A percentile compares a stretch with the other conserved stretches of the same genome.
Conservation (phyloP, 2,797 vertebrate genomes). For the Coreius guichenoti region DNA sequence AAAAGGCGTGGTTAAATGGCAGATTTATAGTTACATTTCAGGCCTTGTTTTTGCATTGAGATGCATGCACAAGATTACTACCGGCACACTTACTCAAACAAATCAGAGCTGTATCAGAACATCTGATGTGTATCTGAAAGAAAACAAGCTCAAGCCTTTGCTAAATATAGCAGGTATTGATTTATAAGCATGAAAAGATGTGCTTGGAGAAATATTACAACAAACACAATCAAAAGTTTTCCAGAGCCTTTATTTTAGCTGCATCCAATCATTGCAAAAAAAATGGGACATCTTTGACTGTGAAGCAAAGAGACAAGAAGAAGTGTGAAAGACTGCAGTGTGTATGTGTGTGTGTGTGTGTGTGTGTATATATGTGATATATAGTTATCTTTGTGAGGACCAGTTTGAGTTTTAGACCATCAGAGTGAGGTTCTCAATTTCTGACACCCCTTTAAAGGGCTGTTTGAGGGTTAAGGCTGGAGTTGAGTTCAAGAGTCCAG, state of each 20-base stretch:
- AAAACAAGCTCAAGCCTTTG: neutral
- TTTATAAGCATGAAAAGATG: slow-evolving; percentile 28
- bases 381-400: neutral
- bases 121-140: slow-evolving; percentile 5
- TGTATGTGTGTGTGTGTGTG: neutral
- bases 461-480: too few species aligned
- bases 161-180: slow-evolving; percentile 39
- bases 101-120: slow-evolving; percentile 5
- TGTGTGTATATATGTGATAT: too few species aligned
- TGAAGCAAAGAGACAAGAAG: neutral
- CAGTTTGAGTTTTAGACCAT: neutral
- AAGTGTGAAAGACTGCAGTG: slow-evolving; percentile 4
- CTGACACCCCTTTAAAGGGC: too few species aligned
- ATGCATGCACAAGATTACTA: neutral
- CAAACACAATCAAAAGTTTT: neutral
- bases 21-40: neutral
- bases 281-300: neutral
- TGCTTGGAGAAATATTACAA: slow-evolving; percentile 16
- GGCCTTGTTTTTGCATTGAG: neutral
- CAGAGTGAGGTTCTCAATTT: neutral
- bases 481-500: too few species aligned
- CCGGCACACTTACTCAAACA: neutral
- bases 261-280: neutral
- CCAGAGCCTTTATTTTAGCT: neutral
- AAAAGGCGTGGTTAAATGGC: neutral